Percentiles rank a stretch among this genome's conserved stretches.
Evolutionary conservation across 2,888 invertebrate genomes (phyloP).

Genomic region (Timema podura): DNA sequence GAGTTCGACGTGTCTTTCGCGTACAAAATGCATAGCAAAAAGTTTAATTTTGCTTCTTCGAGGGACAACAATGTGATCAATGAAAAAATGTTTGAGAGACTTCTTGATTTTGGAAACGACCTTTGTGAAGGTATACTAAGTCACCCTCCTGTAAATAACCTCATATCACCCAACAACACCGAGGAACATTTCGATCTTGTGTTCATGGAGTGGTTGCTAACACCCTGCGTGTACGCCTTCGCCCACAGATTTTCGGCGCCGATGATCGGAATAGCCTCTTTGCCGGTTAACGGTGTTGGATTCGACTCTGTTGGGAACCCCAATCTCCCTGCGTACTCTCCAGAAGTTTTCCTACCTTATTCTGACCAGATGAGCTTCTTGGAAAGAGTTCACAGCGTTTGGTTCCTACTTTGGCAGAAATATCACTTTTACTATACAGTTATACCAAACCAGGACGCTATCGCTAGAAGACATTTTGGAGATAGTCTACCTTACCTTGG

Average conservation of each 20-base stretch:
- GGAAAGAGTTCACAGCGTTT: slow-evolving; percentile 36
- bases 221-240: slow-evolving; percentile 49
- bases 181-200: slow-evolving; percentile 50
- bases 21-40: slow-evolving; percentile 13
- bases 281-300: slow-evolving; percentile 37
- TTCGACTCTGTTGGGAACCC: slow-evolving; percentile 41
- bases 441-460: slow-evolving; percentile 22
- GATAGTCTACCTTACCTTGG: slow-evolving; percentile 15
- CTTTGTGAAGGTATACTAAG: slow-evolving; percentile 21
- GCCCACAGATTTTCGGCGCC: slow-evolving; percentile 54
- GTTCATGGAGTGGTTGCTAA: slow-evolving; percentile 50
- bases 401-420: slow-evolving; percentile 14
- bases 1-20: slow-evolving; percentile 21
- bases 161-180: slow-evolving; percentile 26
- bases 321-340: slow-evolving; percentile 41
- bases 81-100: slow-evolving; percentile 16
- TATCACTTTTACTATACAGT: slow-evolving; percentile 13
- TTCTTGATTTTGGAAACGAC: slow-evolving; percentile 14
- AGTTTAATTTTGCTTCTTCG: slow-evolving; percentile 18
- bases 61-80: not conserved
- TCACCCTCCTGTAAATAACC: slow-evolving; percentile 15
- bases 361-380: slow-evolving; percentile 36
- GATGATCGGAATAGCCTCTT: slow-evolving; percentile 45
- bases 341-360: slow-evolving; percentile 38
- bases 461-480: slow-evolving; percentile 23